Conservation (phyloP, 2,797 vertebrate genomes). For the Podargus strigoides region DNA sequence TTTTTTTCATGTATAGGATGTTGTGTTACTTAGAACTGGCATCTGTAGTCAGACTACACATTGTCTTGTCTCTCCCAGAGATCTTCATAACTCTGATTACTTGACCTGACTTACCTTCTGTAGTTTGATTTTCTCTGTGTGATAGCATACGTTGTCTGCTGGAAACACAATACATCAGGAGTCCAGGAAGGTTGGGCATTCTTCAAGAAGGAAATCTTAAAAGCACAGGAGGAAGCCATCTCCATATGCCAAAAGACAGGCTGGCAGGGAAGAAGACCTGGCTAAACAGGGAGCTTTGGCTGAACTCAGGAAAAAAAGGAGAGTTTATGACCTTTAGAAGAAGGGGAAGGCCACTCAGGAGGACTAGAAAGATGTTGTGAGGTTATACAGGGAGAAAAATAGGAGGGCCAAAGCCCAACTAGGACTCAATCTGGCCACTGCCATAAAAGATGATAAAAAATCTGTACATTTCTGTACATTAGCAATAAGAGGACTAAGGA, state of each 20-base stretch:
- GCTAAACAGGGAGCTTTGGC: too few relatives aligned
- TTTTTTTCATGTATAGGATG: not conserved
- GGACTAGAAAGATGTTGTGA: not conserved
- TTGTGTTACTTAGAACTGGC: not conserved
- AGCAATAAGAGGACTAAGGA: not conserved
- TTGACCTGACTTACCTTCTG: not conserved
- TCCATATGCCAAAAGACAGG: too few relatives aligned
- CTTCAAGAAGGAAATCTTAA: too few relatives aligned
- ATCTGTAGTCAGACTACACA: not conserved
- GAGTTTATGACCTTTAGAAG: not conserved
- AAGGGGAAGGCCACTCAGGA: not conserved
- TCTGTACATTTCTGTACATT: too few relatives aligned
- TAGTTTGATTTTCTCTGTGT: not conserved
- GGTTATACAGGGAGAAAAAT: not conserved
- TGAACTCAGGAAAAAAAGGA: not conserved
- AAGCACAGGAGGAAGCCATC: too few relatives aligned
- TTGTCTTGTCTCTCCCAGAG: not conserved
- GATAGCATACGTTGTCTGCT: not conserved
- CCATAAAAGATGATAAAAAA: too few relatives aligned
- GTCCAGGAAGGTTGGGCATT: too few relatives aligned
- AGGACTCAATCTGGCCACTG: not conserved
- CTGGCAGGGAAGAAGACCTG: too few relatives aligned
- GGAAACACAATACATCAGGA: not conserved
- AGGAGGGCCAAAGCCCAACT: not conserved
- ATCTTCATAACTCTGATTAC: not conserved